Conservation (phyloP, 2,797 vertebrate species). For the Ciconia nigra region DNA sequence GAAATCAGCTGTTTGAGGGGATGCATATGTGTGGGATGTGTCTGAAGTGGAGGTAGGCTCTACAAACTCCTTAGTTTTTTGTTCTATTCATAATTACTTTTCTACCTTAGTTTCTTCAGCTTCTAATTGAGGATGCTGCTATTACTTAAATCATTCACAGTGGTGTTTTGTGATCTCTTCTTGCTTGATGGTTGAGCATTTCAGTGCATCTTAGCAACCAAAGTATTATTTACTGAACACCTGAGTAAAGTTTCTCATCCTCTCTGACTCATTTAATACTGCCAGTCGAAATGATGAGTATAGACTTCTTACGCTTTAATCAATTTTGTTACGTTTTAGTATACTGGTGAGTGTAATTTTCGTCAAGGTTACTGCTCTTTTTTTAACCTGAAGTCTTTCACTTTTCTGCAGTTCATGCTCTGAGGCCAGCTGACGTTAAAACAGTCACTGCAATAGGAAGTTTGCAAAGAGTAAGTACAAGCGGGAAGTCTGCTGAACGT, state of each 20-base stretch:
- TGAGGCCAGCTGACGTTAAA: constrained; percentile 76
- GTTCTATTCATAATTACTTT: neutral
- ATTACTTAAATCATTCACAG: neutral
- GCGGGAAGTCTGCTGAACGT: neutral
- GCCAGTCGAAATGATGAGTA: accelerated
- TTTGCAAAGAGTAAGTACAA: constrained; percentile 72
- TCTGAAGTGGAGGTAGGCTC: neutral
- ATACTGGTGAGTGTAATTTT: neutral
- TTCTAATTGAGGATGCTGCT: neutral
- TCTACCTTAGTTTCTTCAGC: neutral
- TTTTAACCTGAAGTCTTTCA: neutral
- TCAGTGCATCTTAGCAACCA: neutral
- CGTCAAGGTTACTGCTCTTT: neutral
- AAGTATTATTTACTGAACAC: neutral
- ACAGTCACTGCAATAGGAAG: constrained; percentile 67
- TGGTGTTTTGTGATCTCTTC: neutral
- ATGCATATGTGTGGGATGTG: neutral
- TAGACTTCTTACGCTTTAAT: neutral
- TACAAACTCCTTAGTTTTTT: neutral
- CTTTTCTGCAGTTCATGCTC: constrained; percentile 69
- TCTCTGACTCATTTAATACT: neutral
- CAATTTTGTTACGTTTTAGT: neutral
- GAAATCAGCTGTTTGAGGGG: neutral
- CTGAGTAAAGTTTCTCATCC: neutral
- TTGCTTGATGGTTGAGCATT: neutral